Evolutionary conservation across 2,888 invertebrate genomes (phyloP).

Genomic region (Sarcophaga caerulescens): DNA sequence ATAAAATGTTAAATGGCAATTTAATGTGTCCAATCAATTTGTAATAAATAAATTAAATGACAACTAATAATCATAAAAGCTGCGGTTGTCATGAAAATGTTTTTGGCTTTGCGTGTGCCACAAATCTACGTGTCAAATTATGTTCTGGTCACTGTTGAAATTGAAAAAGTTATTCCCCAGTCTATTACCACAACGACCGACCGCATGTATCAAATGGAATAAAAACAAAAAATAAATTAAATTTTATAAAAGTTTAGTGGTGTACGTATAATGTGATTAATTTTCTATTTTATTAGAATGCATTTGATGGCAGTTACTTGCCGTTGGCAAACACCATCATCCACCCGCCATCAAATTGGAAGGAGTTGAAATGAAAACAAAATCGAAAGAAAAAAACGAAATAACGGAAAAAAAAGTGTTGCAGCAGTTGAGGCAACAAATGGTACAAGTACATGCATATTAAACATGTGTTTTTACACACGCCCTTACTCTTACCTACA

Average conservation of each 20-base stretch:
- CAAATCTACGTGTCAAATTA: conserved; percentile 47
- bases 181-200: neutral
- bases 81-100: conserved; percentile 18
- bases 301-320: neutral
- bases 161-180: neutral
- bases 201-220: too few relatives aligned
- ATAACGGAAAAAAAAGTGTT: conserved; percentile 27
- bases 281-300: conserved; percentile 56
- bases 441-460: conserved; percentile 28
- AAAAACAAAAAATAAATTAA: neutral
- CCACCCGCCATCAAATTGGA: neutral
- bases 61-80: conserved; percentile 39
- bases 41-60: conserved; percentile 21
- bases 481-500: neutral
- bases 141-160: conserved; percentile 44
- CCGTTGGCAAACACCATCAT: neutral
- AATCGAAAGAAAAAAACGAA: neutral
- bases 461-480: conserved; percentile 21
- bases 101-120: conserved; percentile 2
- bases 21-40: neutral
- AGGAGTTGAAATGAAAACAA: neutral
- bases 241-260: neutral
- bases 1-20: neutral
- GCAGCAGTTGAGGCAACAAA: conserved; percentile 32
- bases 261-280: conserved; percentile 54